A percentile compares a stretch with the other conserved stretches of the same genome.
Evolutionary conservation across 2,888 invertebrate genomes (phyloP).

Genomic region (Drosophila antonietae): DNA sequence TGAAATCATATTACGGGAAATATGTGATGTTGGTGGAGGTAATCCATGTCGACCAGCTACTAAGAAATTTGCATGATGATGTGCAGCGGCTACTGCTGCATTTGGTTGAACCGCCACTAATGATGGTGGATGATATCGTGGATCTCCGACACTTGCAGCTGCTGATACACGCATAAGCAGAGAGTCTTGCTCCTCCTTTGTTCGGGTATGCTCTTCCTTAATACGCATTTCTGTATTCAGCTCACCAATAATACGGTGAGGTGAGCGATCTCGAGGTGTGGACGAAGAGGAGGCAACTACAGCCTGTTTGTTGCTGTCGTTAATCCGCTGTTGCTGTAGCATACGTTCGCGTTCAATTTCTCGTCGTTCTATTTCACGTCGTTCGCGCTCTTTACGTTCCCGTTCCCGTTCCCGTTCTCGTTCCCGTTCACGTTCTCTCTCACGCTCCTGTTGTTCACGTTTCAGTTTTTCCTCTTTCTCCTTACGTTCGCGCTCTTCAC

Average conservation of each 20-base stretch:
- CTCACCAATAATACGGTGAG: constrained; percentile 87
- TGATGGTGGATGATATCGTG: constrained; percentile 86
- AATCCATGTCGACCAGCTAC: constrained; percentile 84
- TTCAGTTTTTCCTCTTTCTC: constrained; percentile 86
- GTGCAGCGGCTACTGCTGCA: constrained; percentile 81
- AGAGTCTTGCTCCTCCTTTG: constrained; percentile 85
- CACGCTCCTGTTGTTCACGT: constrained; percentile 86
- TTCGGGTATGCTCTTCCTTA: constrained; percentile 87
- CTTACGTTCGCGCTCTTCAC: constrained; percentile 84
- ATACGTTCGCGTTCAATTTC: constrained; percentile 88
- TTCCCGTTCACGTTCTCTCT: constrained; percentile 87
- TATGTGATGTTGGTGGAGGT: constrained; percentile 85
- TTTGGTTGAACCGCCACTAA: constrained; percentile 83
- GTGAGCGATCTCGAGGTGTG: constrained; percentile 88
- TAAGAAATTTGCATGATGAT: constrained; percentile 85
- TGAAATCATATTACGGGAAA: constrained; percentile 86
- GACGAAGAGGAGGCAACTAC: constrained; percentile 83
- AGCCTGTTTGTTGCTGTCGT: constrained; percentile 85
- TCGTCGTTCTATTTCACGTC: constrained; percentile 86
- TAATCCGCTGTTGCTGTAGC: constrained; percentile 87
- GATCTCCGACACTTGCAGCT: constrained; percentile 83
- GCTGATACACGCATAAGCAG: constrained; percentile 84
- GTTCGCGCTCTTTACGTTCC: constrained; percentile 86
- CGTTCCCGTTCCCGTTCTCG: constrained; percentile 63
- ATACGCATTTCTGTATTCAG: constrained; percentile 83